Evolutionary conservation across 2,888 invertebrate genomes (phyloP).

Genomic region (Chironomus tentans): DNA sequence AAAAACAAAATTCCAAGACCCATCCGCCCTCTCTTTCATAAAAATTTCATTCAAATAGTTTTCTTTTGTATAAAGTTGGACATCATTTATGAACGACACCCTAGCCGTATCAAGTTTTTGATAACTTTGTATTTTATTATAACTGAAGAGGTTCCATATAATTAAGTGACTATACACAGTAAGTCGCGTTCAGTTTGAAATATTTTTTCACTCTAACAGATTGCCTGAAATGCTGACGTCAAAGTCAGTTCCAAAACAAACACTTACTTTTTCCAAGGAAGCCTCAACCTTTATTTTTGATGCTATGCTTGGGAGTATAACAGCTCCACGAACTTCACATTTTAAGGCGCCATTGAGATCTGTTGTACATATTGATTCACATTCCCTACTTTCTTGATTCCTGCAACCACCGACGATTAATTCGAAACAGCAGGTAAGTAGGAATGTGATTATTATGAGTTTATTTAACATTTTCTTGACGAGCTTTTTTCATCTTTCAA

Average conservation of each 20-base stretch:
- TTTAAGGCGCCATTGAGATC: slow-evolving; percentile 25
- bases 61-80: no score
- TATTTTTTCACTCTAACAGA: no score
- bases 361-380: slow-evolving; percentile 30
- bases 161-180: no score
- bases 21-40: no score
- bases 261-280: slow-evolving; percentile 45
- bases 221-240: not conserved
- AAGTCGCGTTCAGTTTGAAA: no score
- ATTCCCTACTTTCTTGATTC: slow-evolving; percentile 28
- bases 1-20: no score
- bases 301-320: slow-evolving; percentile 54
- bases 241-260: not conserved
- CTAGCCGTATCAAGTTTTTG: no score
- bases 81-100: no score
- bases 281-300: slow-evolving; percentile 41
- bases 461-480: not conserved
- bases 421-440: not conserved
- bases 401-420: slow-evolving; percentile 29
- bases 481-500: no score
- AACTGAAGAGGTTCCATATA: no score
- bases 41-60: no score
- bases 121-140: no score
- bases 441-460: not conserved
- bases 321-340: slow-evolving; percentile 56